A percentile compares a stretch with the other conserved stretches of the same genome.
Evolutionary conservation across 2,797 vertebrate species (phyloP).

Genomic region (Lagodon rhomboides): DNA sequence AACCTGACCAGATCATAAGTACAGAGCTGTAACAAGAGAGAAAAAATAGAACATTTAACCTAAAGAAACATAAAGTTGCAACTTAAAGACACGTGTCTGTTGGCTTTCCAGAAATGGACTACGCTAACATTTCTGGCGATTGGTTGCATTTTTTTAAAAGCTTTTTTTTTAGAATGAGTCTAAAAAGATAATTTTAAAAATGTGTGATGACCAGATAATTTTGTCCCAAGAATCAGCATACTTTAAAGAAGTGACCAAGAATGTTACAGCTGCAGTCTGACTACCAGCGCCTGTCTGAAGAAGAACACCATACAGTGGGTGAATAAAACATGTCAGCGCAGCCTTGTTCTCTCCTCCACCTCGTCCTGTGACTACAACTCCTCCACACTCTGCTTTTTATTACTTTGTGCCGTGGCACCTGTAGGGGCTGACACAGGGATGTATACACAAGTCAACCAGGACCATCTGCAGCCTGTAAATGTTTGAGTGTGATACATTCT

Average conservation of each 20-base stretch:
- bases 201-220: background rate
- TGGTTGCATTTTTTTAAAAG: no score
- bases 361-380: constrained; percentile 32
- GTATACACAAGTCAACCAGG: constrained; percentile 70
- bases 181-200: background rate
- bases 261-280: constrained; percentile 12
- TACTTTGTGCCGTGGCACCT: constrained; percentile 79
- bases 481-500: constrained; percentile 81
- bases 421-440: constrained; percentile 66
- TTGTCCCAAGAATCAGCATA: background rate
- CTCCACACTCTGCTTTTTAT: constrained; percentile 75
- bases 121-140: no score
- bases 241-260: background rate
- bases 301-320: constrained; percentile 36
- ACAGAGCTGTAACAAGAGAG: no score
- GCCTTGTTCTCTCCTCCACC: constrained; percentile 41
- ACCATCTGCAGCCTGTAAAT: constrained; percentile 78
- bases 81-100: no score
- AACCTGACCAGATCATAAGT: no score
- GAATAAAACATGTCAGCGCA: constrained; percentile 48
- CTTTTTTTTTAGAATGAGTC: background rate
- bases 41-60: no score
- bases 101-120: no score
- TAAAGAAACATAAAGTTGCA: no score
- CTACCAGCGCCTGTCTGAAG: constrained; percentile 46